A percentile compares a stretch with the other conserved stretches of the same genome.
Conservation (phyloP, 2,888 invertebrate species). For the Polymixis lichenea region DNA sequence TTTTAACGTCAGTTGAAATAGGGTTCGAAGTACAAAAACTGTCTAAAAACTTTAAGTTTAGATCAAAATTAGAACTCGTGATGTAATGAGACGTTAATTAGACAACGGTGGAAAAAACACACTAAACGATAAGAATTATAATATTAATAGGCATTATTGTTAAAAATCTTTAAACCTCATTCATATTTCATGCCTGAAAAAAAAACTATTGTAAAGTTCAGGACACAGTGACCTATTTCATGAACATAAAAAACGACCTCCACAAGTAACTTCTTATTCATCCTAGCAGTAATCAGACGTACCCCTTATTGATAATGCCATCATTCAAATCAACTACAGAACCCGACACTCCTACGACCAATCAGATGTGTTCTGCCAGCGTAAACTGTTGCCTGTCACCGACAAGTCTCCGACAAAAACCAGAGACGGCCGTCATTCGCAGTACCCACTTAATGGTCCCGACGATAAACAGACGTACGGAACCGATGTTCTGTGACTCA, state of each 20-base stretch:
- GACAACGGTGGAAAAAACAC: not conserved
- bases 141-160: not conserved
- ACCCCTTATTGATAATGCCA: constrained; percentile 20
- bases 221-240: not conserved
- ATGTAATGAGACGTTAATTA: not conserved
- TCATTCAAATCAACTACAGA: constrained; percentile 55
- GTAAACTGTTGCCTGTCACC: constrained; percentile 59
- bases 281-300: not conserved
- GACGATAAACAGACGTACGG: constrained; percentile 74
- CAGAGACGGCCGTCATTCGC: constrained; percentile 62
- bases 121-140: not conserved
- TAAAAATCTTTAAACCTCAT: not conserved
- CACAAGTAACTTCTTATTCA: not conserved
- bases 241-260: not conserved
- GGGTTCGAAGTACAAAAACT: not conserved
- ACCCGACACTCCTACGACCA: constrained; percentile 25
- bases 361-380: constrained; percentile 48
- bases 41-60: not conserved
- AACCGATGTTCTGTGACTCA: constrained; percentile 77
- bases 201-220: not conserved
- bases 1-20: not conserved
- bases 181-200: too few species aligned
- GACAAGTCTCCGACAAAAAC: constrained; percentile 54
- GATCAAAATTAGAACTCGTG: not conserved
- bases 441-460: constrained; percentile 66